Percentiles rank a stretch among this genome's conserved stretches.
Conservation (phyloP, 53 echinoderm and acorn worm genomes). For the Arbacia lixula region DNA sequence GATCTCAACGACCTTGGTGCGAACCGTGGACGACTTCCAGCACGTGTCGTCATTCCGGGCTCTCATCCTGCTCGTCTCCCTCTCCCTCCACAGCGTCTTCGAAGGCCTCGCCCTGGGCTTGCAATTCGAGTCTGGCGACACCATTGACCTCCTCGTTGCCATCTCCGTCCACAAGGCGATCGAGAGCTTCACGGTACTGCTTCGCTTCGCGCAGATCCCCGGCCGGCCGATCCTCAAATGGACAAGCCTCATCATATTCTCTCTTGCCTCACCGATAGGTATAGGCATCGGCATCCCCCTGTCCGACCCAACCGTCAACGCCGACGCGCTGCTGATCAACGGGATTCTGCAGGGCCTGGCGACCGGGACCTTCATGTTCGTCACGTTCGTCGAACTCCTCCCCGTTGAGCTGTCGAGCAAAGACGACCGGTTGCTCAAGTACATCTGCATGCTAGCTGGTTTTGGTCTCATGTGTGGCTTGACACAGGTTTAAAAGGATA, state of each 20-base stretch:
- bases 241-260: slow-evolving; percentile 70
- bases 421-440: slow-evolving; percentile 77
- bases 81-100: slow-evolving; percentile 87
- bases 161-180: slow-evolving; percentile 90
- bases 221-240: slow-evolving; percentile 56
- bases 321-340: slow-evolving; percentile 67
- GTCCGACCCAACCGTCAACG: slow-evolving; percentile 51
- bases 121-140: slow-evolving; percentile 62
- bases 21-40: slow-evolving; percentile 16
- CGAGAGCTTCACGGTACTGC: slow-evolving; percentile 88
- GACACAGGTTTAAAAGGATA: slow-evolving; percentile 22
- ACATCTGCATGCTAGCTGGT: slow-evolving; percentile 69
- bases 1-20: neutral
- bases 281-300: slow-evolving; percentile 85
- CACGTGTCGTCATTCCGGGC: slow-evolving; percentile 63
- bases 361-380: slow-evolving; percentile 95
- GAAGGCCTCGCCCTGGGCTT: slow-evolving; percentile 93
- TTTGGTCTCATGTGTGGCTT: slow-evolving; percentile 77
- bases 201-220: slow-evolving; percentile 76
- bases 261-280: slow-evolving; percentile 83
- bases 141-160: slow-evolving; percentile 84
- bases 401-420: slow-evolving; percentile 81
- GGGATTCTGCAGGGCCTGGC: slow-evolving; percentile 90
- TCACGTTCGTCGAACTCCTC: slow-evolving; percentile 93
- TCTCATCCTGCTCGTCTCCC: slow-evolving; percentile 75